Conservation (phyloP, 2,888 invertebrate species). For the Nemoura dubitans region DNA sequence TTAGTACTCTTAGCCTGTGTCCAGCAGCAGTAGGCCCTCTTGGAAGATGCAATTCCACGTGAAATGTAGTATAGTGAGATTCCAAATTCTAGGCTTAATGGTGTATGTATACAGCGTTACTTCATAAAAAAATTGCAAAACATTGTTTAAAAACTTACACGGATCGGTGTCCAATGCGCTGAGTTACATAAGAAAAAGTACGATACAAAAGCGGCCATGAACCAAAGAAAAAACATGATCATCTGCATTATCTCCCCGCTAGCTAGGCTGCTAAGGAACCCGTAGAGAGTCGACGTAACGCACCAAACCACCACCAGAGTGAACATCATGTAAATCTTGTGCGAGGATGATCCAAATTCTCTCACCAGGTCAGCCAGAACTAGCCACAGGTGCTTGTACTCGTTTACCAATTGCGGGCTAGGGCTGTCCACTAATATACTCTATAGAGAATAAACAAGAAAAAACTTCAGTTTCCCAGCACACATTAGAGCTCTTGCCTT, state of each 20-base stretch:
- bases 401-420: too few species aligned
- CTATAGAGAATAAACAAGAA: too few species aligned
- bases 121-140: too few species aligned
- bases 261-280: neutral
- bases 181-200: neutral
- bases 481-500: too few species aligned
- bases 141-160: neutral
- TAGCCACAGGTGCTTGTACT: neutral
- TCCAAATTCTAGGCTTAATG: too few species aligned
- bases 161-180: neutral
- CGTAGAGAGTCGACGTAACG: neutral
- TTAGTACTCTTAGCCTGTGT: too few species aligned
- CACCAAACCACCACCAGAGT: neutral
- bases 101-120: too few species aligned
- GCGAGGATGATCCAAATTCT: neutral
- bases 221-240: neutral
- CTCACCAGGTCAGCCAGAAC: neutral
- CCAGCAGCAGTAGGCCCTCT: too few species aligned
- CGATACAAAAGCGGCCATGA: neutral
- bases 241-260: neutral
- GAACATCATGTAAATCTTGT: neutral
- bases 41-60: too few species aligned
- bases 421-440: too few species aligned
- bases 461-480: too few species aligned
- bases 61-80: too few species aligned